Evolutionary conservation across 2,797 vertebrate species (phyloP).

Genomic region (Periparus ater): DNA sequence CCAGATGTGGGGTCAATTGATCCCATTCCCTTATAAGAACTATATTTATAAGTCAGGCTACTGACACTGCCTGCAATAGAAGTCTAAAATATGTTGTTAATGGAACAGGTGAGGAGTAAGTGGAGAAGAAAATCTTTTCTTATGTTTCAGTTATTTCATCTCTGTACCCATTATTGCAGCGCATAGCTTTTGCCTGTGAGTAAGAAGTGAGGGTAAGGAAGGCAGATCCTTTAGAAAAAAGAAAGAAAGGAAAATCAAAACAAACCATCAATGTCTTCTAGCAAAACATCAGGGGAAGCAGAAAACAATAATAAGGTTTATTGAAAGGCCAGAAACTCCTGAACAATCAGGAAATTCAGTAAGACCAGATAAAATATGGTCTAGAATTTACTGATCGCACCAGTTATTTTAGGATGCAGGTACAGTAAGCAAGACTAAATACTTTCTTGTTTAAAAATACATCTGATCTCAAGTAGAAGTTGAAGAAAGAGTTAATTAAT

Average conservation of each 20-base stretch:
- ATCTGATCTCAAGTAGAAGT: background rate
- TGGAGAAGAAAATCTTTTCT: background rate
- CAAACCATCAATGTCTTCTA: background rate
- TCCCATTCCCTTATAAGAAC: background rate
- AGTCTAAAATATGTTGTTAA: background rate
- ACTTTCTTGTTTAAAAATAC: background rate
- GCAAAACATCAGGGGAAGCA: background rate
- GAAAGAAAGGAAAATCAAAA: background rate
- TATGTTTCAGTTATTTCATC: background rate
- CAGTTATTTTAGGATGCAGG: background rate
- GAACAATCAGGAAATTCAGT: background rate
- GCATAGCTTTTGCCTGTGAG: background rate
- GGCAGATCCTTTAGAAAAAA: background rate
- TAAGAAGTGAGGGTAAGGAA: background rate
- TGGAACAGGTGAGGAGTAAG: background rate
- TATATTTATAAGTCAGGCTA: background rate
- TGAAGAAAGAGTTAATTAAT: background rate
- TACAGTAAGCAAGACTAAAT: background rate
- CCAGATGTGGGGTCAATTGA: background rate
- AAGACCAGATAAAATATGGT: background rate
- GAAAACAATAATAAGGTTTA: background rate
- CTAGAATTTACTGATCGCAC: background rate
- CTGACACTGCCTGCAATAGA: background rate
- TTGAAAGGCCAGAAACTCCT: background rate
- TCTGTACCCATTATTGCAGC: background rate